Evolutionary conservation across 92 coral and sea anemone species (phyloP), one percentile per base, ranked within the genome.

Genomic region (Meandrina meandrites): DNA sequence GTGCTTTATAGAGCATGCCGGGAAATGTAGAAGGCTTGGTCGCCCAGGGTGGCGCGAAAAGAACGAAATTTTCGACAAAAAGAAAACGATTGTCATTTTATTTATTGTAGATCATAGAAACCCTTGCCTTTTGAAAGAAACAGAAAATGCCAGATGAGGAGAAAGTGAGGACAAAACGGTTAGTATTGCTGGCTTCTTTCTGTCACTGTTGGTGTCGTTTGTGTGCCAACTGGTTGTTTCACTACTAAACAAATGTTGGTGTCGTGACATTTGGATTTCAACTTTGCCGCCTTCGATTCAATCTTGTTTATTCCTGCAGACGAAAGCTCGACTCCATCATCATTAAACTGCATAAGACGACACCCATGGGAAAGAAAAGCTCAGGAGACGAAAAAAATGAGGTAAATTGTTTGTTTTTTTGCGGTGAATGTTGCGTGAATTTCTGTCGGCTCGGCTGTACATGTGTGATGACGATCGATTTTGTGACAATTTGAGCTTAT

Each of bases 241-340:
- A 35, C 58, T 50, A 37, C 57, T n/a, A 0, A 14, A 6, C 2
- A 57, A 32, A 62, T 51, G 31, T 15, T 48, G n/a, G 22, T 76
- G 64, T 50, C 82, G 82, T 85, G 81, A 85, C 75, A 85, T 66
- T 45, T 22, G 24, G 12, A 18, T 8, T 84, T 24, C 57, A 54
- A n/a, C 36, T 62, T 77, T 34, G 48, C 35, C 50, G 40, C 66
- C 48, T 70, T 48, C 45, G 15, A 14, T 56, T 64, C 67, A 72
- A 53, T 58, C 51, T 34, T 85, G 45, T 50, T 54, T 91, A 71
- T 31, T 84, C 40, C 57, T 79, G 37, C 81, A 90, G 96, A 82
- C 92, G 88, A 84, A 95, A 95, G 85, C 94, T 95, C 74, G 98
- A 93, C 84, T 89, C 92, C 57, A 93, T 95, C 22, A 95, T 95